Conservation (phyloP, 1,140 invertebrate species). For the Archivesica marissinica region DNA sequence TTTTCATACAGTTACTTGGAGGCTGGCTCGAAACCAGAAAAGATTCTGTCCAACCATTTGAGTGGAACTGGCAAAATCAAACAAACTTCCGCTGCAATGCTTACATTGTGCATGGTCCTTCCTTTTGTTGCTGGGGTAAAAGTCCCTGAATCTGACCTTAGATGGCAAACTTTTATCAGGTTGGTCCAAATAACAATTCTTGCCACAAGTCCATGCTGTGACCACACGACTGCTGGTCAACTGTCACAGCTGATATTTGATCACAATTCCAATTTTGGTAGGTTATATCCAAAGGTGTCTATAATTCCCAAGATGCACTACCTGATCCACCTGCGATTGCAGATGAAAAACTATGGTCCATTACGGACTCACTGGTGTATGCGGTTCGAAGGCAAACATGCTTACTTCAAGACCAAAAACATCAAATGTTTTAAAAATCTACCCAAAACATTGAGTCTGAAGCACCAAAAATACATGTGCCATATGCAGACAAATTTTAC, state of each 20-base stretch:
- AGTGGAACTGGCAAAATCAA: background rate
- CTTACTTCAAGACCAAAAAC: too few relatives aligned
- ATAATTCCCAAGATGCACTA: slow-evolving; percentile 39
- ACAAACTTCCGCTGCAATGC: slow-evolving; percentile 1
- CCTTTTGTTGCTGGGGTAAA: background rate
- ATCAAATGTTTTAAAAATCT: too few relatives aligned
- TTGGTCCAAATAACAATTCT: background rate
- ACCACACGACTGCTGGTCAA: background rate
- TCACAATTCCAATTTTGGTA: background rate
- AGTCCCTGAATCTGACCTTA: background rate
- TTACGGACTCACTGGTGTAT: slow-evolving; percentile 23
- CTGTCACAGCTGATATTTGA: background rate
- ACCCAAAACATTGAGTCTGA: too few relatives aligned
- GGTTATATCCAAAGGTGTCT: slow-evolving; percentile 34
- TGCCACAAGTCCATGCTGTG: background rate
- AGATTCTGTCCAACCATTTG: background rate
- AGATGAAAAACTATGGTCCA: slow-evolving; percentile 31
- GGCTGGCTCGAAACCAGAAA: background rate
- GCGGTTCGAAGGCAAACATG: too few relatives aligned
- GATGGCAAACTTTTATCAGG: slow-evolving; percentile 3
- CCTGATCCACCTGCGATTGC: slow-evolving; percentile 20
- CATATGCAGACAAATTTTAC: too few relatives aligned
- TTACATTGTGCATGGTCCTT: background rate
- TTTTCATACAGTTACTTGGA: slow-evolving; percentile 29
- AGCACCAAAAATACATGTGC: too few relatives aligned